Conservation (phyloP, 2,113 vertebrate species). For the Accipiter virgatus region DNA sequence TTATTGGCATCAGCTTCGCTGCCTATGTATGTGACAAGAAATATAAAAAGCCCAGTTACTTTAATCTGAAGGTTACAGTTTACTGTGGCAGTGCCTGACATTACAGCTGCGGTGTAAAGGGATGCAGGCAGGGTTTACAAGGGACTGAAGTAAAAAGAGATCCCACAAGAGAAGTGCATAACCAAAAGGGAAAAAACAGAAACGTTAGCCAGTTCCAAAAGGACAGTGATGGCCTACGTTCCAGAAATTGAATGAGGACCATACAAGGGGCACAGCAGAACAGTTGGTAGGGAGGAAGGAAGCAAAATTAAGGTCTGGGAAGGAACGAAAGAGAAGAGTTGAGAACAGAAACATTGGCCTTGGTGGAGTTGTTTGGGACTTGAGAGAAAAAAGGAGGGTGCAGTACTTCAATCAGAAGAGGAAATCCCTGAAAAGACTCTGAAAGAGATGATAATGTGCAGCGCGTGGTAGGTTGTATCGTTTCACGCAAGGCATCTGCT, state of each 20-base stretch:
- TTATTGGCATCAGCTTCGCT: not conserved
- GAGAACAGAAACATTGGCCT: not conserved
- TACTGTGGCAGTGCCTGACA: not conserved
- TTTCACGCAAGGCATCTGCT: accelerated
- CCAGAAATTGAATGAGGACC: not conserved
- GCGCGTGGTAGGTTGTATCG: not conserved
- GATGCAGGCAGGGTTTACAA: not conserved
- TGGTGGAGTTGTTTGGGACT: not conserved
- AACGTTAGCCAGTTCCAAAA: not conserved
- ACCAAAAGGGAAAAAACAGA: not conserved
- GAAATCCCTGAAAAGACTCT: not conserved
- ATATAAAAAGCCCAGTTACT: not conserved
- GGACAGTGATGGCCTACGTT: not conserved
- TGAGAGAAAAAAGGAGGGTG: not conserved
- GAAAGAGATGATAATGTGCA: not conserved
- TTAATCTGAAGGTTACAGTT: not conserved
- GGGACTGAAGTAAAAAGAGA: not conserved
- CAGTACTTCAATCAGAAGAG: not conserved
- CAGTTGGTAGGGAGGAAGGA: not conserved
- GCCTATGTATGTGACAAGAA: not conserved
- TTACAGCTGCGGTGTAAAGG: not conserved
- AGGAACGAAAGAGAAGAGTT: not conserved
- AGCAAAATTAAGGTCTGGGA: not conserved
- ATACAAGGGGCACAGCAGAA: not conserved
- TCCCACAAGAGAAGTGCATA: not conserved